Evolutionary conservation across 2,113 vertebrate species (phyloP).

Genomic region (Zosterops lateralis): DNA sequence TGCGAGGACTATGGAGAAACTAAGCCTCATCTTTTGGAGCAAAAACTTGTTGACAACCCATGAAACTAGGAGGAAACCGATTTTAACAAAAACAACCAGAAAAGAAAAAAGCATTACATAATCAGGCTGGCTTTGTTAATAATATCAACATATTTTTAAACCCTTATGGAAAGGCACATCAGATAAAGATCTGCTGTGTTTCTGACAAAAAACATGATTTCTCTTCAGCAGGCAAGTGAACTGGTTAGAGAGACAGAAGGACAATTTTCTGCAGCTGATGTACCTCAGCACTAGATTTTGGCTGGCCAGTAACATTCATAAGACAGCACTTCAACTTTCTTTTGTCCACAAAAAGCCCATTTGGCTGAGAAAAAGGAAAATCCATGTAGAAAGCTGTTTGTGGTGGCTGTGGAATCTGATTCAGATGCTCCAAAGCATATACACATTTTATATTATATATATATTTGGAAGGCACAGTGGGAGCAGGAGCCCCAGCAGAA

Average conservation of each 20-base stretch:
- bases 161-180: neutral
- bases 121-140: neutral
- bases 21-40: neutral
- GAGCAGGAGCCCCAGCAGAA: conserved; percentile 16
- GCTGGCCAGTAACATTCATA: neutral
- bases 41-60: neutral
- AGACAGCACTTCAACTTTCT: neutral
- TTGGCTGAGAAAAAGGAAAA: neutral
- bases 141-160: neutral
- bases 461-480: neutral
- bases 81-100: neutral
- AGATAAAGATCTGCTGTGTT: neutral
- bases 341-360: neutral
- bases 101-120: neutral
- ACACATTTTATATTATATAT: neutral
- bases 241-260: neutral
- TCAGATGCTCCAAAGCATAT: neutral
- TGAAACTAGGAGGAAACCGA: neutral
- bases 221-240: neutral
- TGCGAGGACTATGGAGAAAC: fast-evolving
- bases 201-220: neutral
- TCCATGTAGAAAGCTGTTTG: neutral
- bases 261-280: neutral
- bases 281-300: neutral
- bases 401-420: neutral